Evolutionary conservation across 2,113 vertebrate genomes (phyloP), one percentile per base, ranked within the genome.

Genomic region (Sebastes fasciatus): DNA sequence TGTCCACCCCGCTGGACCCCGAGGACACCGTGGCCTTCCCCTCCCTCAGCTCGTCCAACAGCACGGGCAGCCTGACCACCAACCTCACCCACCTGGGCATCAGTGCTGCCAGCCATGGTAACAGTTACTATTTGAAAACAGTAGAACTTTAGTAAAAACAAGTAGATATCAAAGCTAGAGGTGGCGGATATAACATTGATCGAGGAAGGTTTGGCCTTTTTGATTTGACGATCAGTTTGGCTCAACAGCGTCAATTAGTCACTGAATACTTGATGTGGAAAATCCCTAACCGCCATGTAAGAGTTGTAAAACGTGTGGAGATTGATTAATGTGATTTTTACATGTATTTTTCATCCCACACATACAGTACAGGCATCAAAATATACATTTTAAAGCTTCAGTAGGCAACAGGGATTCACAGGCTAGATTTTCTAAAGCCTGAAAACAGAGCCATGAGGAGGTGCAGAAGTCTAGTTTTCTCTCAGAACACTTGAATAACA

Each of bases 71-170:
- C 84, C 96, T 98, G 1, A 95, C 97, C 55, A 95, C 97, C 92
- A 98, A 97, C 93, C 96, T 99, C 91, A 97, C 97, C 11, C 98
- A 99, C 92, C 92, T 99, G 91, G 98, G 97, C 90, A 96, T 99
- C 89, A 95, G 96, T 43, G 92, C 96, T 5, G 92, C 95, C 87
- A 95, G 89, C 87, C 98, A 96, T 78, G 98, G 98, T 98, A 95
- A 85, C 43, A 3, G 43, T 4, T 14, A 1, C 43, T 4, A 17
- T 70, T 71, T 21, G 8, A 42, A 13, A 64, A 23, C 76, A 3
- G 13, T 65, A 6, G 17, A 63, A 62, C 45, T 34, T 60, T 17
- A 60, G 40, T 17, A 19, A 34, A 34, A 34, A 34, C 3, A 34
- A 34, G 34, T 4, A 21, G 19, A 65, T 65, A 46, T 8, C 7